Conservation (phyloP, 2,113 vertebrate species). For the Bungarus multicinctus region DNA sequence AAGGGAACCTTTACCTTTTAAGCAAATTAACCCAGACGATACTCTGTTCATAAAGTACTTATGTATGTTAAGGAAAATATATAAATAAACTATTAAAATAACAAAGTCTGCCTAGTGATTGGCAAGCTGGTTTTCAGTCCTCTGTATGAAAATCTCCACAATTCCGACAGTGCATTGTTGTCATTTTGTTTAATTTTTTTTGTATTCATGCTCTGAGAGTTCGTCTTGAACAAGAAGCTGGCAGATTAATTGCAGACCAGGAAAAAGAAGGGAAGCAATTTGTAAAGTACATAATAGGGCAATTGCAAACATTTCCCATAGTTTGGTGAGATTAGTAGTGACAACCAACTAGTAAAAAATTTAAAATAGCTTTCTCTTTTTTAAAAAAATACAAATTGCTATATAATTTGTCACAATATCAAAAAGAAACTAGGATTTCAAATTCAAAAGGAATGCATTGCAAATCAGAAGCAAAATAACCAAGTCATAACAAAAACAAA, state of each 20-base stretch:
- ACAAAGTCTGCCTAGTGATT: background rate
- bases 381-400: background rate
- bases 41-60: too few species aligned
- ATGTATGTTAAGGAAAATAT: too few species aligned
- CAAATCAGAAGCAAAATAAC: background rate
- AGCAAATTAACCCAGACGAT: too few species aligned
- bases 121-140: background rate
- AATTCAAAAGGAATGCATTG: background rate
- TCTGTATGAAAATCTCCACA: background rate
- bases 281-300: background rate
- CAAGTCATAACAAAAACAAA: background rate
- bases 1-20: too few species aligned
- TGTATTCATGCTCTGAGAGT: background rate
- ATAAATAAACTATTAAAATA: too few species aligned
- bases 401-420: background rate
- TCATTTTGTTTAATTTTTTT: background rate
- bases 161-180: background rate
- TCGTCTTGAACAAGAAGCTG: conserved; percentile 1
- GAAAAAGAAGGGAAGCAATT: conserved; percentile 9
- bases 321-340: background rate
- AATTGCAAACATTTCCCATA: background rate
- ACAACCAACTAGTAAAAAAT: background rate
- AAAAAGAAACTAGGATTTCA: background rate
- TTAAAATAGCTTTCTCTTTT: background rate
- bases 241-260: conserved; percentile 14